Evolutionary conservation across 1,140 invertebrate genomes (phyloP), one percentile per base, ranked within the genome.

Genomic region (Sitophilus oryzae): DNA sequence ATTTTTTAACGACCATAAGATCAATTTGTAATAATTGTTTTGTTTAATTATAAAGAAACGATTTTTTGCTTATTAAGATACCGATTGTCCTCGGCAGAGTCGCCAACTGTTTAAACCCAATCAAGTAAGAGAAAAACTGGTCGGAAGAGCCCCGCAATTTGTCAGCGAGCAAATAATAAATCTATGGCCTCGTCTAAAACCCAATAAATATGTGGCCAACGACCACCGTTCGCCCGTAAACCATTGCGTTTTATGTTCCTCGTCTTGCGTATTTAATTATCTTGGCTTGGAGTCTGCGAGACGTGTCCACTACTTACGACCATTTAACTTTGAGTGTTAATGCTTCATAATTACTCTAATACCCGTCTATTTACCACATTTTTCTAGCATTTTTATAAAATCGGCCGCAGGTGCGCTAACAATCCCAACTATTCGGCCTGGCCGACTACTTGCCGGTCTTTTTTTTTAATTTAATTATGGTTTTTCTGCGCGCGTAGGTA

Each of bases 121-220:
- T n/a, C n/a, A n/a, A n/a, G n/a, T n/a, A n/a, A n/a, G n/a, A n/a
- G n/a, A n/a, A n/a, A n/a, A n/a, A n/a, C n/a, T n/a, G n/a, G n/a
- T n/a, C n/a, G n/a, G n/a, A n/a, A n/a, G n/a, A n/a, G n/a, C n/a
- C n/a, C n/a, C n/a, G n/a, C n/a, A n/a, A n/a, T n/a, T n/a, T n/a
- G n/a, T n/a, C n/a, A n/a, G n/a, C n/a, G 14, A 38, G 18, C 5
- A 4, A 38, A 38, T 16, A 47, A 47, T 25, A 30, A 22, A n/a
- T 8, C 16, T n/a, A n/a, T n/a, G n/a, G n/a, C n/a, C n/a, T n/a
- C n/a, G n/a, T n/a, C 9, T 19, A 11, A 25, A 14, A 18, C 14
- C 42, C n/a, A 44, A 44, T 44, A 44, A 44, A 44, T 44, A 20
- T 25, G 2, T 53, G 51, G 51, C 46, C 51, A 53, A 45, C 51